A percentile compares a stretch with the other conserved stretches of the same genome.
phyloP scores from a whole-genome alignment of 2,113 vertebrate species.

The Dipodomys merriami region DNA sequence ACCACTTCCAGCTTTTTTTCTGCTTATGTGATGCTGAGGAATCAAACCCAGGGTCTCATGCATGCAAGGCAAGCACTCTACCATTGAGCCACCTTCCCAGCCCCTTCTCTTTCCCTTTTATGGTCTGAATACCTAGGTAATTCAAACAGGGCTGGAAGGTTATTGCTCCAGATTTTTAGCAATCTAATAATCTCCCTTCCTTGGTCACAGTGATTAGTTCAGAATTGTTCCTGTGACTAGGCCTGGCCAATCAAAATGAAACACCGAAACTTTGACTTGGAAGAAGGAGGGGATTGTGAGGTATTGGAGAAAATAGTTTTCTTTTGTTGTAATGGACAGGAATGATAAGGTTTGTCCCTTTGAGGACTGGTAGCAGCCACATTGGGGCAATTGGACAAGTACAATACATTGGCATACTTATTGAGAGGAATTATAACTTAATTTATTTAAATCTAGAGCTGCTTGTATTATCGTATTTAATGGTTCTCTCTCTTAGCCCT shows the following conservation, averaged over 20 bases:
- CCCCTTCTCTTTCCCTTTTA: background rate
- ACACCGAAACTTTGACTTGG: background rate
- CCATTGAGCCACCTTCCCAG: too few species aligned
- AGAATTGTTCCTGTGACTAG: background rate
- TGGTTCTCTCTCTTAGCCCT: background rate
- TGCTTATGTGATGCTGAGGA: too few species aligned
- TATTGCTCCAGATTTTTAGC: background rate
- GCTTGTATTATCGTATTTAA: slow-evolving; percentile 15
- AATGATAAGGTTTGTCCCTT: background rate
- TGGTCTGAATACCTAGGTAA: background rate
- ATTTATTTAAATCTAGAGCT: background rate
- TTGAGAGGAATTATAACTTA: slow-evolving; percentile 27
- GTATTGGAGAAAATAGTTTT: slow-evolving; percentile 28
- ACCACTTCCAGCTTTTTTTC: too few species aligned
- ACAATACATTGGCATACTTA: background rate
- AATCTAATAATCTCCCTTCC: background rate
- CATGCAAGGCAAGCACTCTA: too few species aligned
- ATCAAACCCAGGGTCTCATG: too few species aligned
- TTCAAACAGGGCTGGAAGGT: background rate
- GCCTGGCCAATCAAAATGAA: background rate
- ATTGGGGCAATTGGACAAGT: background rate
- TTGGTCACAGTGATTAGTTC: background rate
- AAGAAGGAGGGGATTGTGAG: background rate
- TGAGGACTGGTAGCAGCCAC: background rate
- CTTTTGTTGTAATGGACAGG: background rate